Conservation (phyloP, 2,113 vertebrate species). For the Meriones unguiculatus region DNA sequence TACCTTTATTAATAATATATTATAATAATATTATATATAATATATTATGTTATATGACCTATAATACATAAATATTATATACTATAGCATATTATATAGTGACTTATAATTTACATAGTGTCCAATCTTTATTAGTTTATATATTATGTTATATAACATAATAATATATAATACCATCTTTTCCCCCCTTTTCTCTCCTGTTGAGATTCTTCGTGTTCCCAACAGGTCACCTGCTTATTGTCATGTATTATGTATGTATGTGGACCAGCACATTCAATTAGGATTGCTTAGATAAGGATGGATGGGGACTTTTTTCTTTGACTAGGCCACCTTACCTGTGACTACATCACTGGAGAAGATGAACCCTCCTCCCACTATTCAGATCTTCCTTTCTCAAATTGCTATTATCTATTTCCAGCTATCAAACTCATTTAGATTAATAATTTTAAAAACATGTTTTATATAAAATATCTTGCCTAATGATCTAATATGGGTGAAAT, state of each 20-base stretch:
- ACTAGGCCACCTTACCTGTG: not conserved
- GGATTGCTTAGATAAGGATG: not conserved
- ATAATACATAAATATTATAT: too few relatives aligned
- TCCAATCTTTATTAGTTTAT: not conserved
- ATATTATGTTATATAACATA: not conserved
- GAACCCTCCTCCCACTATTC: not conserved
- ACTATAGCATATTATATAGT: too few relatives aligned
- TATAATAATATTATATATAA: not conserved
- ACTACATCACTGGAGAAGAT: not conserved
- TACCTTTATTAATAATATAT: not conserved
- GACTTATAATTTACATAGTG: not conserved
- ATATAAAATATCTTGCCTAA: not conserved
- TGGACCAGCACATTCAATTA: not conserved
- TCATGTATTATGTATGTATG: not conserved
- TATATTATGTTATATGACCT: too few relatives aligned
- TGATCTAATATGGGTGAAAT: not conserved
- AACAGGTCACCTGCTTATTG: not conserved
- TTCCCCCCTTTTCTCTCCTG: not conserved
- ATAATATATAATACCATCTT: not conserved
- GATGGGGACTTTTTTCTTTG: not conserved
- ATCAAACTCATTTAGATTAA: constrained; percentile 16
- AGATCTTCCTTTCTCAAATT: not conserved
- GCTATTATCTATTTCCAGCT: not conserved
- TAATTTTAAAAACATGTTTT: not conserved
- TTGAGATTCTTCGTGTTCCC: not conserved